Percentiles rank a stretch among this genome's conserved stretches.
These are phyloP conservation scores for Muntiacus muntjak DNA, from an alignment of 2,113 vertebrate species.

Conservation along the genomic window DNA sequence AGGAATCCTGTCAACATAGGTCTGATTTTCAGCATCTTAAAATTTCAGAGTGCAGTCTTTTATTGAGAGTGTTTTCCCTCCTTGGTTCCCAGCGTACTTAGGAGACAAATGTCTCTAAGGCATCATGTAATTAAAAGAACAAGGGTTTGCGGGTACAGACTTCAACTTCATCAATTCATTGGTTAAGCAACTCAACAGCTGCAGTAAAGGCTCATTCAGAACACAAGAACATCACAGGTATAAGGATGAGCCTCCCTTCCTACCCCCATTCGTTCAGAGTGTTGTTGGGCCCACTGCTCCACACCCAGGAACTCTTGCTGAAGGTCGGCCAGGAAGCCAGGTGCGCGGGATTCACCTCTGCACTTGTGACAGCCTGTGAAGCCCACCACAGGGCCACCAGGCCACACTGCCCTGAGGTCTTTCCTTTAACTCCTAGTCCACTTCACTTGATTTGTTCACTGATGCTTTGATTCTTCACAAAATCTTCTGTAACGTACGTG, in stretches of 20 bases:
- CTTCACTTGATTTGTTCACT: neutral
- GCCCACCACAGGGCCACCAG: neutral
- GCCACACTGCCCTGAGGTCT: neutral
- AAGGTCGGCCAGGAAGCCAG: neutral
- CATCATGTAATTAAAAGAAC: neutral
- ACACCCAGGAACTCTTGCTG: neutral
- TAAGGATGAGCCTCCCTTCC: neutral
- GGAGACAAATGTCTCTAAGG: neutral
- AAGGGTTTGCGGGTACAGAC: neutral
- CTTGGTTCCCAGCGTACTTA: neutral
- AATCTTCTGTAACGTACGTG: neutral
- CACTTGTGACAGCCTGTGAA: neutral
- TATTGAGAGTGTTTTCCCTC: neutral
- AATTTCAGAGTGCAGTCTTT: neutral
- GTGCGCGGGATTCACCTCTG: neutral
- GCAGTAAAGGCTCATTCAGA: neutral
- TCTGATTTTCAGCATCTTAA: neutral
- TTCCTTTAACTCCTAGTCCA: neutral
- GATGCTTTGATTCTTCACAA: neutral
- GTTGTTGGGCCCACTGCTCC: neutral
- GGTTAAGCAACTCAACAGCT: neutral
- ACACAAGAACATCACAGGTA: neutral
- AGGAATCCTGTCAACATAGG: neutral
- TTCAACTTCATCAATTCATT: neutral
- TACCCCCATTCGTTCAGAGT: too few species aligned